A percentile compares a stretch with the other conserved stretches of the same genome.
Evolutionary conservation across 1,140 invertebrate species (phyloP).

Genomic region (Schlechtendalia chinensis): DNA sequence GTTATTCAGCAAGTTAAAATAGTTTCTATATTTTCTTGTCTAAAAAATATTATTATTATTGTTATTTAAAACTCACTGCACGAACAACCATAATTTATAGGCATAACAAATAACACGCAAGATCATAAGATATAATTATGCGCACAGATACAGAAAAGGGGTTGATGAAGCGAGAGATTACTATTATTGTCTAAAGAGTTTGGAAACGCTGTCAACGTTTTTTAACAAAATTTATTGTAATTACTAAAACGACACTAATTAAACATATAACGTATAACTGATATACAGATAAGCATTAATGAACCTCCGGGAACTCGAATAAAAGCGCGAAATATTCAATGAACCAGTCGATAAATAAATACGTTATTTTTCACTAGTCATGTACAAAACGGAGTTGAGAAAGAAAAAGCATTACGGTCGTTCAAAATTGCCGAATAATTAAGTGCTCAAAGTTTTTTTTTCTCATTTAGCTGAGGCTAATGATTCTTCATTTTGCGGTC

Average conservation of each 20-base stretch:
- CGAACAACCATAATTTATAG: too few species aligned
- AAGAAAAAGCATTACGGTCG: conserved; percentile 12
- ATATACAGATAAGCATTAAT: conserved; percentile 10
- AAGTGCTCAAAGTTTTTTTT: conserved; percentile 43
- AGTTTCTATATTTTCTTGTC: too few species aligned
- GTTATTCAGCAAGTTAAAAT: too few species aligned
- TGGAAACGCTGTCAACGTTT: neutral
- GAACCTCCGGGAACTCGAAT: neutral
- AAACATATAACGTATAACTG: neutral
- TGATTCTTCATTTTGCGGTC: conserved; percentile 38
- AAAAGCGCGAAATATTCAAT: conserved; percentile 2
- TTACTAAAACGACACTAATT: neutral
- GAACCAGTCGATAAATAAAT: conserved; percentile 10
- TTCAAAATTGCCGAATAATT: conserved; percentile 42
- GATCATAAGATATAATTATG: too few species aligned
- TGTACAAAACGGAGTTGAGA: conserved; percentile 16
- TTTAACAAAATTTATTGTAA: neutral
- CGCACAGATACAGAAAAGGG: neutral
- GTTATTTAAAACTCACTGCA: too few species aligned
- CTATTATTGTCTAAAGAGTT: neutral
- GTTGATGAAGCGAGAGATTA: neutral
- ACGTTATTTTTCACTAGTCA: conserved; percentile 13
- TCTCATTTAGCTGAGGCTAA: conserved; percentile 5
- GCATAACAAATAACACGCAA: too few species aligned
- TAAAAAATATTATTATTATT: too few species aligned